Base-by-base conservation (phyloP, 2,888 invertebrate species). In the Dugesia japonica region DNA sequence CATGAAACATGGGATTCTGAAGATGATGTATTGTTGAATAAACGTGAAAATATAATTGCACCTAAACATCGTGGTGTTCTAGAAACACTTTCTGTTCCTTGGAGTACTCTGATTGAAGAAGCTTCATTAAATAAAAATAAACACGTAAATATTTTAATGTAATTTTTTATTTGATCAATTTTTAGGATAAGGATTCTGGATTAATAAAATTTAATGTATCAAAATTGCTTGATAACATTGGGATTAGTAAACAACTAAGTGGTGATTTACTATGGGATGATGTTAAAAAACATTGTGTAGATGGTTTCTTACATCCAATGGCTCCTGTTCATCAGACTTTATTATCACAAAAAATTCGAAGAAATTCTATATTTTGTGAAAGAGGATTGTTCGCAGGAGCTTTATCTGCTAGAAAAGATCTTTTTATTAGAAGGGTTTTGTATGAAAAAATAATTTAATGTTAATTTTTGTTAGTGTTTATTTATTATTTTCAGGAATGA, bases 81-180 rank as follows among this genome's bases (percentile, higher is more conserved):
- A 7, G 42, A 42, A 26, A 56, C 56, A 26, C 56, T 75, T 1
- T 26, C 42, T 7, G 75, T 75, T 23, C 75, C 75, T 28, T 75
- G 75, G 75, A 75, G 56, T 1, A 42, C 71, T 7, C 71, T 75
- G 56, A 56, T 75, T 23, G 75, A 75, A 27, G 75, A 75, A 26
- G 56, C 56, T 1, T 56, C 56, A n/a, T 56, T 56, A n/a, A 56
- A 56, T 56, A 56, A 56, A 23, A 56, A 56, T n/a, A 56, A 56
- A 56, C 31, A 31, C 4, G 31, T 31, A 31, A 31, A 31, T 13
- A 4, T 31, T 31, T 13, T 4, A 31, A 7, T 31, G 56, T 4
- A 56, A 56, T 56, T 56, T 4, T 4, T n/a, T 20, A 7, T 9
- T 56, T 56, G 4, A 56, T 23, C 17, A n/a, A 56, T 20, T 9